phyloP scores from a whole-genome alignment of 92 coral and sea anemone species.

The Hydrozoanthus gracilis region DNA sequence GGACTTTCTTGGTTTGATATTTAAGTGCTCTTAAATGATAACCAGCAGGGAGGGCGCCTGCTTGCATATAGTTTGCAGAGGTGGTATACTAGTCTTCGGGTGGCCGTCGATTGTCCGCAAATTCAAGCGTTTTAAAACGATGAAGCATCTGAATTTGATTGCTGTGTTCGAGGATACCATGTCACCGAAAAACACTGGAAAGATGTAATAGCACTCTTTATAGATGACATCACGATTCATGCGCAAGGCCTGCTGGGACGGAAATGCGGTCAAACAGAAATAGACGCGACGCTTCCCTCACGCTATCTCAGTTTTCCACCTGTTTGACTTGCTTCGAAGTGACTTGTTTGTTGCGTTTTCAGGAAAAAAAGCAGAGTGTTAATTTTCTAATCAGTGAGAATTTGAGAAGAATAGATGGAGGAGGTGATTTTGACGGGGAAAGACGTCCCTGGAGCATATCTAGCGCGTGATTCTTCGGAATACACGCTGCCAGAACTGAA shows the following conservation, averaged over 20 bases:
- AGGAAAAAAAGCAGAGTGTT: neutral
- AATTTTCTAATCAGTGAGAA: no score
- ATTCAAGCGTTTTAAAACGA: no score
- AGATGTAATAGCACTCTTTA: neutral
- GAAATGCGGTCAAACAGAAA: conserved; percentile 3
- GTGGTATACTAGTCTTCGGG: no score
- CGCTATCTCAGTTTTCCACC: no score
- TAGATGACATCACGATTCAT: neutral
- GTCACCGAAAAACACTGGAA: conserved; percentile 52
- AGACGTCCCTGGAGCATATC: conserved; percentile 59
- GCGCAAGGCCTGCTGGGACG: neutral
- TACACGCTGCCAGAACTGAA: conserved; percentile 30
- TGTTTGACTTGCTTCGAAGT: neutral
- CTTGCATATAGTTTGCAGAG: no score
- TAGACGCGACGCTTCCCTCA: no score
- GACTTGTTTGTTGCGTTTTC: neutral
- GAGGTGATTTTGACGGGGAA: conserved; percentile 50
- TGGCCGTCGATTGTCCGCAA: no score
- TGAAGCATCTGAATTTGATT: conserved; percentile 55
- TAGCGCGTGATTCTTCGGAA: conserved; percentile 51
- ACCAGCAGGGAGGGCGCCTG: neutral
- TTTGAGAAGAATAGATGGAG: conserved; percentile 21
- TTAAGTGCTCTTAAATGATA: neutral
- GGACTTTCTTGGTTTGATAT: conserved; percentile 46
- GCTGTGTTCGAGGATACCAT: conserved; percentile 56